Conservation (phyloP, 2,797 vertebrate species). For the Ficedula albicollis region DNA sequence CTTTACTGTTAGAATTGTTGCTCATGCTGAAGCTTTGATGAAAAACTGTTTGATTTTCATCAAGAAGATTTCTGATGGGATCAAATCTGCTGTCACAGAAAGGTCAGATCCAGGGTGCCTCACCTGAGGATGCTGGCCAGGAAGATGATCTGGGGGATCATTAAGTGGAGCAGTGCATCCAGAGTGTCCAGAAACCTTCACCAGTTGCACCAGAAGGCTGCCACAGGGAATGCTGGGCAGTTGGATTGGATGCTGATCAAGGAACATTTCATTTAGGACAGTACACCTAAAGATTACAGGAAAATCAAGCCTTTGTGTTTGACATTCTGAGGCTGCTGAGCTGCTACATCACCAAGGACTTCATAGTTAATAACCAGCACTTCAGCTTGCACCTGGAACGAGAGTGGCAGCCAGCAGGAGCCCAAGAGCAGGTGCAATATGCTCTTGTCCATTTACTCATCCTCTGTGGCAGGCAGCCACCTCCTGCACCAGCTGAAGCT, state of each 20-base stretch:
- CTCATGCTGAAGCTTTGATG: background rate
- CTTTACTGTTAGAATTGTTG: background rate
- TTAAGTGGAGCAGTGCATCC: background rate
- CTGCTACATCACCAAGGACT: background rate
- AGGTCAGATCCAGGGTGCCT: background rate
- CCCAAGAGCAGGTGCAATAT: conserved; percentile 50
- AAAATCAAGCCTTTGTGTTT: background rate
- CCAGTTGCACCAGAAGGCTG: background rate
- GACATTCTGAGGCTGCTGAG: background rate
- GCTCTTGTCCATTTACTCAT: conserved; percentile 45
- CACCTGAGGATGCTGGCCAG: background rate
- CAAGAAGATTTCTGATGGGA: background rate
- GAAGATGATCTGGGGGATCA: background rate
- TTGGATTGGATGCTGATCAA: background rate
- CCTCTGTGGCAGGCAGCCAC: conserved; percentile 47
- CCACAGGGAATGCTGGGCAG: background rate
- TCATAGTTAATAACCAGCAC: background rate
- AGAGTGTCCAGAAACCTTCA: background rate
- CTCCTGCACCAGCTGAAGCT: conserved; percentile 49
- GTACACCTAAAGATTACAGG: background rate
- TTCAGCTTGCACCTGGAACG: conserved; percentile 6
- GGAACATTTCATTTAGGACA: background rate
- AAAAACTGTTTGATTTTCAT: background rate
- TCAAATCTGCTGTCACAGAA: background rate
- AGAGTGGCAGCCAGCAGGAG: conserved; percentile 23